These are phyloP conservation scores for Apogon talboti DNA, from an alignment of 2,797 vertebrate genomes.

Conservation along the genomic window DNA sequence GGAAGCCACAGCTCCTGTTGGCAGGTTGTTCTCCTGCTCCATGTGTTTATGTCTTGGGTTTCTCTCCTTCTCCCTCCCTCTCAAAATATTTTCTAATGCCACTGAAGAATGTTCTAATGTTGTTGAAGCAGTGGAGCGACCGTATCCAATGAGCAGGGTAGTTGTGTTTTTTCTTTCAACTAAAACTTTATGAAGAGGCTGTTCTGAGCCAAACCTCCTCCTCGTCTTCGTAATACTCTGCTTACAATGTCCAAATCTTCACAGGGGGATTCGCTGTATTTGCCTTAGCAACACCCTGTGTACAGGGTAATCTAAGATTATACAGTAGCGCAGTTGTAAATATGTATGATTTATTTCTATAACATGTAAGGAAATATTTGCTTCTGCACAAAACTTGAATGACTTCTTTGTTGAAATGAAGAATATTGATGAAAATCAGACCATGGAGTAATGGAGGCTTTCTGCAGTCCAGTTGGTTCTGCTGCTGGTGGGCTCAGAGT, in stretches of 20 bases:
- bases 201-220: conserved; percentile 21
- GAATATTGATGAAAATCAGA: conserved; percentile 60
- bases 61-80: conserved; percentile 68
- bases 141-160: conserved; percentile 54
- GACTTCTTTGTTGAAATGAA: conserved; percentile 62
- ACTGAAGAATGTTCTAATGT: conserved; percentile 79
- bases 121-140: conserved; percentile 61
- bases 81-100: conserved; percentile 83
- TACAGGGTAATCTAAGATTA: not conserved
- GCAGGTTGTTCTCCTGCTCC: conserved; percentile 62
- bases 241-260: conserved; percentile 15
- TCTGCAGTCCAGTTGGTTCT: conserved; percentile 49
- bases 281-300: conserved; percentile 3
- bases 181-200: conserved; percentile 45
- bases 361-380: conserved; percentile 37
- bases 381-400: conserved; percentile 59
- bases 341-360: conserved; percentile 42
- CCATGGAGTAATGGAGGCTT: conserved; percentile 54
- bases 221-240: conserved; percentile 4
- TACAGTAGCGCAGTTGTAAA: conserved; percentile 26
- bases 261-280: conserved; percentile 8
- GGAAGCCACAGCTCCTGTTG: conserved; percentile 72
- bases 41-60: conserved; percentile 75
- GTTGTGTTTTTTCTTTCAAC: conserved; percentile 58
- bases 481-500: conserved; percentile 51